phyloP scores from a whole-genome alignment of 2,888 invertebrate genomes.

The Branchellion lobata region DNA sequence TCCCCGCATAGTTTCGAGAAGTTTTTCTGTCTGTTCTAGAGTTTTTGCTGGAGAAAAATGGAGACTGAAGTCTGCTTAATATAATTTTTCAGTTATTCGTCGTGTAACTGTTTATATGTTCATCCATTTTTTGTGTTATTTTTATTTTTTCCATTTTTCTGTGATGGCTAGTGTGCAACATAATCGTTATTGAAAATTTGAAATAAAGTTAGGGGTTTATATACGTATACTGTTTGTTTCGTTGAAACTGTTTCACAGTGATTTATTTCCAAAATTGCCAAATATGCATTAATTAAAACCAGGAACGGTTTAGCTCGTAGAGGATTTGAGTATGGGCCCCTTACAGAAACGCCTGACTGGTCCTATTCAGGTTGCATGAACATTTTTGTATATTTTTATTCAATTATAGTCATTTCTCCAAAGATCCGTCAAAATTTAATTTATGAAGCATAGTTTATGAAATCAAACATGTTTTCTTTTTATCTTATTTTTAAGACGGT shows the following conservation, averaged over 20 bases:
- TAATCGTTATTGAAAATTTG: too few species aligned
- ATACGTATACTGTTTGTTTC: too few species aligned
- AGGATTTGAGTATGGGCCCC: conserved; percentile 50
- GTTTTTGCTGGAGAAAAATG: conserved; percentile 25
- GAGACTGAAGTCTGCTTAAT: conserved; percentile 21
- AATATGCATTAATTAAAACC: neutral
- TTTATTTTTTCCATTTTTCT: neutral
- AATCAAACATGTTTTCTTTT: neutral
- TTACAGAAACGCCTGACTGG: conserved; percentile 51
- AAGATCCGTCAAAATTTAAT: too few species aligned
- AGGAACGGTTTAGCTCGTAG: conserved; percentile 48
- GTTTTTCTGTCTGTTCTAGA: neutral
- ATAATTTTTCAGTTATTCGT: neutral
- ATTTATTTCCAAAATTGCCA: too few species aligned
- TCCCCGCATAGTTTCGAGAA: neutral
- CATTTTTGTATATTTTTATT: neutral
- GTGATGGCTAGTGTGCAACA: too few species aligned
- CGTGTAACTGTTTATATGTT: neutral
- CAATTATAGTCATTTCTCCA: neutral
- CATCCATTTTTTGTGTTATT: neutral
- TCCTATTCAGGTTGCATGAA: conserved; percentile 50
- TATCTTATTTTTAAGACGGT: conserved; percentile 47
- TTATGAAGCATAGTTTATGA: too few species aligned
- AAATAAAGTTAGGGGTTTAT: too few species aligned
- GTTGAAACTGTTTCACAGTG: too few species aligned